phyloP scores from a whole-genome alignment of 2,888 invertebrate species.

The Drosophila macrothrix region DNA sequence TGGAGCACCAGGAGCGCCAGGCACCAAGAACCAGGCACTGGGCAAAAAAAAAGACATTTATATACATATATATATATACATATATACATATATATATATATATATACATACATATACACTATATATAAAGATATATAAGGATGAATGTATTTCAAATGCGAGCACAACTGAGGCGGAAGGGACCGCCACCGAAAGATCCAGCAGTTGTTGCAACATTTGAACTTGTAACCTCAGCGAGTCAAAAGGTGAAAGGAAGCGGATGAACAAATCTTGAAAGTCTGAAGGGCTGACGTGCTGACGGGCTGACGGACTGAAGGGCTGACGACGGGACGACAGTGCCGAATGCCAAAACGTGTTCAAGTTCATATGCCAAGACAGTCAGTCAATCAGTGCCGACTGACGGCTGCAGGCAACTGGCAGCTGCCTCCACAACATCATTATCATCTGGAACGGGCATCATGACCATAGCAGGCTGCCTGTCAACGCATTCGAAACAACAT shows the following conservation, averaged over 20 bases:
- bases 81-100: neutral
- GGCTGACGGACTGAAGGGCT: constrained; percentile 1
- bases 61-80: neutral
- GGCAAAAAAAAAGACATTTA: neutral
- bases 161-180: constrained; percentile 17
- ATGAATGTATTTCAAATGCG: constrained; percentile 8
- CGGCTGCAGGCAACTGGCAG: constrained; percentile 27
- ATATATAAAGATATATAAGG: constrained; percentile 3
- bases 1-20: constrained; percentile 20
- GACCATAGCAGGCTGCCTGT: constrained; percentile 35
- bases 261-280: constrained; percentile 24
- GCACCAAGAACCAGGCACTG: constrained; percentile 3
- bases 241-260: constrained; percentile 60
- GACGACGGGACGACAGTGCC: constrained; percentile 12
- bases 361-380: constrained; percentile 43
- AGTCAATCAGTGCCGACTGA: constrained; percentile 20
- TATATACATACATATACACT: neutral
- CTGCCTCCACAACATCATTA: constrained; percentile 3
- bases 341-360: constrained; percentile 61
- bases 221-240: constrained; percentile 57
- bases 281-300: constrained; percentile 4
- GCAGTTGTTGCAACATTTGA: constrained; percentile 45
- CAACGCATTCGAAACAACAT: constrained; percentile 7
- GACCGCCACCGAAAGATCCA: constrained; percentile 4
- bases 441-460: neutral